Base-by-base conservation (phyloP, 37 sponge, comb jelly and placozoan species). In the Petrosia ficiformis region DNA sequence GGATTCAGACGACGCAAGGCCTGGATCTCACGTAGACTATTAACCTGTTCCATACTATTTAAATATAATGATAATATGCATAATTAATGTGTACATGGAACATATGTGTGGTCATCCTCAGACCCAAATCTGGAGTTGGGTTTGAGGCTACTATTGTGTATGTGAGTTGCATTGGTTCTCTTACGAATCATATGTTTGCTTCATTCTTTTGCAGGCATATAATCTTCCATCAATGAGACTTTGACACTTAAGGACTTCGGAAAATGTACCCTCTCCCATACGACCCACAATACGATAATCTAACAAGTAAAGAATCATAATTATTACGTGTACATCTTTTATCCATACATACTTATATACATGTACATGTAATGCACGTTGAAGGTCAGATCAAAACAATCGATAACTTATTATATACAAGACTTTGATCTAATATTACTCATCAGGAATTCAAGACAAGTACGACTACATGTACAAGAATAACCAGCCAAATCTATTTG, bases 231-330 rank as follows among this genome's bases (percentile, higher is more conserved):
- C 94, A 33, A 84, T 65, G 43, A 87, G 63, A 60, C 88, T 89
- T 73, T 95, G 96, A 72, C 96, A 96, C 82, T 96, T 96, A 24
- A 93, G 84, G 21, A 99, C 99, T 31, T 93, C 95, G 31, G 99
- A 99, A 44, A 99, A 99, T 22, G 99, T 99, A 0, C 99, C 99
- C 73, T 99, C 99, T 33, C 99, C 99, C 69, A 94, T 90, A 59
- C 86, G 88, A 21, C 91, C 94, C 41, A 86, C 70, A 11, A 93
- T 52, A 19, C 90, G 52, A 77, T 96, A 99, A 54, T 95, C 97
- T 97, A 65, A 39, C 38, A 48, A 11, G 48, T 39, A 1, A 31
- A 57, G 54, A 48, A 48, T n/a, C n/a, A n/a, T n/a, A n/a, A n/a
- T 3, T 43, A 43, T 2, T n/a, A n/a, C n/a, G n/a, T n/a, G n/a